These are phyloP conservation scores for Gobionotothen gibberifrons DNA, from an alignment of 2,797 vertebrate species.

Conservation along the genomic window DNA sequence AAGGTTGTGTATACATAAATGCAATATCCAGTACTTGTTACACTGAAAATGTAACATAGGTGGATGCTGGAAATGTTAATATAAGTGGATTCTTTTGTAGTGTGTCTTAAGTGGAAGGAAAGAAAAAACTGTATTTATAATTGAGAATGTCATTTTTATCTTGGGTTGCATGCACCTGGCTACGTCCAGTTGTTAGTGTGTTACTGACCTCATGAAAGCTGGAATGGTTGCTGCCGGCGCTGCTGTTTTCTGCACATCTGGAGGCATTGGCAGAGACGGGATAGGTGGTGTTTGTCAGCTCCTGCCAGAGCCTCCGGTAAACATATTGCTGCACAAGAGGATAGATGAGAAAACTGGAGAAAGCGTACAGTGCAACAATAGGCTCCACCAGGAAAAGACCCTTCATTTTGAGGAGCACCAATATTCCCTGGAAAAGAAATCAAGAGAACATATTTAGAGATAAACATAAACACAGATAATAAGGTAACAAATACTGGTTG, in stretches of 20 bases:
- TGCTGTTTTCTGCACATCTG: conserved; percentile 75
- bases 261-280: conserved; percentile 74
- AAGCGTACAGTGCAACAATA: conserved; percentile 88
- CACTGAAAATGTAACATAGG: background rate
- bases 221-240: conserved; percentile 69
- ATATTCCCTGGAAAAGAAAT: conserved; percentile 15
- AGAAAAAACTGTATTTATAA: background rate
- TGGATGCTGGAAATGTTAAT: background rate
- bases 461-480: background rate
- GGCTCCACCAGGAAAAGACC: conserved; percentile 89
- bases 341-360: conserved; percentile 81
- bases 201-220: conserved; percentile 68
- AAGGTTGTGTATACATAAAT: background rate
- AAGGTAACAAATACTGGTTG: background rate
- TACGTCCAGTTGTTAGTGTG: background rate
- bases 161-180: background rate
- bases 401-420: conserved; percentile 81
- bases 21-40: background rate
- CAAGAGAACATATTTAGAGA: background rate
- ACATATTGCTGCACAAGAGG: conserved; percentile 92
- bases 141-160: background rate
- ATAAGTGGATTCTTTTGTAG: background rate
- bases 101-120: background rate
- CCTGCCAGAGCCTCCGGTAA: conserved; percentile 90
- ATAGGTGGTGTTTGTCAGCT: conserved; percentile 87